Evolutionary conservation across 2,797 vertebrate genomes (phyloP), one percentile per base, ranked within the genome.

Genomic region (Helostoma temminkii): DNA sequence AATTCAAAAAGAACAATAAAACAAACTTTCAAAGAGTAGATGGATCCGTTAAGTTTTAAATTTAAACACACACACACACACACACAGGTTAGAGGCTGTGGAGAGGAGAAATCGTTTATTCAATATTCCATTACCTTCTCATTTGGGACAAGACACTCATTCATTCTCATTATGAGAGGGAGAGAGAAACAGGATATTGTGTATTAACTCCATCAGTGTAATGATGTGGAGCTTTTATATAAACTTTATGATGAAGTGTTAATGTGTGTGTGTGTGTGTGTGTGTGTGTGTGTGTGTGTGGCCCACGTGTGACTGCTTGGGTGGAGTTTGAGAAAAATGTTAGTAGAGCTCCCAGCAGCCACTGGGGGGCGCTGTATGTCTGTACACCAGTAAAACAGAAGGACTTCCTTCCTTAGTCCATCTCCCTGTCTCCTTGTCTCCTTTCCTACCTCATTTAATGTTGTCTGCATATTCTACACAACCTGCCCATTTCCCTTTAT

Each of bases 151-250:
- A 73, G 55, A 63, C 55, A 43, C 72, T 83, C 83, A 68, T 89
- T 86, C 72, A 74, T 88, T 80, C 66, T 88, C 78, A 88, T 87
- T 65, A 86, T 78, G 49, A 71, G 52, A 48, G 63, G 12, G 26
- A 63, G 53, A 71, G 68, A 11, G 61, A 76, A 79, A 78, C 76
- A 67, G 83, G 79, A 81, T 58, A 54, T 59, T 22, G 60, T 73
- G 56, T 24, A 80, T 83, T 80, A 80, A 78, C 70, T 80, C 56
- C 84, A 73, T 78, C 69, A 66, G 68, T 18, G 75, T 78, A 74
- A 81, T 78, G 75, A 85, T 65, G 74, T 77, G 78, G 36, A 74
- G 74, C 70, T 14, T 83, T 82, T 64, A 59, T 75, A 68, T 65
- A 45, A 81, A 70, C 58, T 80, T 79, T 49, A 71, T 16, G 57